Conservation (phyloP, 2,113 vertebrate genomes). For the Corydoras maculifer region DNA sequence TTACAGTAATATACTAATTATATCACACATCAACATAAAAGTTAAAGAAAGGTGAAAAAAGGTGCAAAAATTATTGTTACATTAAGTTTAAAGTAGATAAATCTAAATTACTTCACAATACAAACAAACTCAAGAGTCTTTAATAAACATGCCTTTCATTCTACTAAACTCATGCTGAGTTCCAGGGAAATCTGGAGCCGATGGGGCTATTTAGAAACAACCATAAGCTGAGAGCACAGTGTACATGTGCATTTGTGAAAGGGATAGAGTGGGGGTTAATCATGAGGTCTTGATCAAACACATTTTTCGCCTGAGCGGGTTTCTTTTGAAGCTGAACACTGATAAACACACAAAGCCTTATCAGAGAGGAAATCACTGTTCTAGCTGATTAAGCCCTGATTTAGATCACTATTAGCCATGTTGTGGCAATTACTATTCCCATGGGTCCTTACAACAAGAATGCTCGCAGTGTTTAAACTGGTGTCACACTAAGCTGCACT, state of each 20-base stretch:
- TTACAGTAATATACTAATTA: too few species aligned
- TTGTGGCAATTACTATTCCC: conserved; percentile 38
- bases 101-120: background rate
- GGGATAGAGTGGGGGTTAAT: conserved; percentile 6
- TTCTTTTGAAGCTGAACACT: conserved; percentile 41
- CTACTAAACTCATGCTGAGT: conserved; percentile 14
- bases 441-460: conserved; percentile 22
- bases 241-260: background rate
- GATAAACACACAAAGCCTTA: conserved; percentile 38
- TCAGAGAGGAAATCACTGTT: conserved; percentile 44
- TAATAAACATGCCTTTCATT: conserved; percentile 27
- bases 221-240: background rate
- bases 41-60: too few species aligned
- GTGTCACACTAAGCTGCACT: conserved; percentile 22
- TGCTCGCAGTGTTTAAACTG: conserved; percentile 31
- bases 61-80: too few species aligned
- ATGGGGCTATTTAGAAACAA: conserved; percentile 16
- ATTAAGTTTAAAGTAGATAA: too few species aligned
- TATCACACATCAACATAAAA: too few species aligned
- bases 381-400: conserved; percentile 45
- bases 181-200: conserved; percentile 9
- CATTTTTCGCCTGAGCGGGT: conserved; percentile 34
- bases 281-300: conserved; percentile 45
- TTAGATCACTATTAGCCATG: conserved; percentile 46
- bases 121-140: conserved; percentile 39